These are phyloP conservation scores for Gorsachius goisagi DNA, from an alignment of 2,113 vertebrate genomes.

Conservation along the genomic window DNA sequence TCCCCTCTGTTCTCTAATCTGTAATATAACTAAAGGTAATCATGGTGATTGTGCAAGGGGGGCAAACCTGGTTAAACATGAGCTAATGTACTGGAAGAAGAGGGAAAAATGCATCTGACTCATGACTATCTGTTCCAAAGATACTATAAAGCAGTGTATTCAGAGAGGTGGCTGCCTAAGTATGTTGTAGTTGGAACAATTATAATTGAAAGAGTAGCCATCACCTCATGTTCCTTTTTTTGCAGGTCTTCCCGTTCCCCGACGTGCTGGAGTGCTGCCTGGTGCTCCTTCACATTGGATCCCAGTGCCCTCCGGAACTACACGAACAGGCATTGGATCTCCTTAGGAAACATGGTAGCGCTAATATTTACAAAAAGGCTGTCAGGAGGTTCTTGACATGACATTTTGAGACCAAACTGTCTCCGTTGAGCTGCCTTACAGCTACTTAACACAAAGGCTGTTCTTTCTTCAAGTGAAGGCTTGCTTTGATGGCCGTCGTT, in stretches of 20 bases:
- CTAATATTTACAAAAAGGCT: slow-evolving; percentile 34
- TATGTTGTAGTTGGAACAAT: not conserved
- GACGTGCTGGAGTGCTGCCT: slow-evolving; percentile 92
- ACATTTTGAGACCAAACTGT: not conserved
- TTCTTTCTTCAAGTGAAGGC: not conserved
- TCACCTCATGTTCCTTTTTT: not conserved
- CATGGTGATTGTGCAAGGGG: not conserved
- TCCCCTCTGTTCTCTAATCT: not conserved
- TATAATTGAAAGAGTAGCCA: not conserved
- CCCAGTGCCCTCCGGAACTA: slow-evolving; percentile 52
- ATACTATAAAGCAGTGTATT: not conserved
- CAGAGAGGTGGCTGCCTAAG: not conserved
- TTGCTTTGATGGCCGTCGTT: not conserved
- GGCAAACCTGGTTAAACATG: not conserved
- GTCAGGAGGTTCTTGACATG: slow-evolving; percentile 57
- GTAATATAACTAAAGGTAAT: not conserved
- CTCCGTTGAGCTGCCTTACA: not conserved
- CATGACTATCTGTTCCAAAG: not conserved
- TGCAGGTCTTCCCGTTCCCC: slow-evolving; percentile 83
- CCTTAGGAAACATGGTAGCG: slow-evolving; percentile 67
- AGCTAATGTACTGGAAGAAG: not conserved
- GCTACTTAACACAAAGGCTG: not conserved
- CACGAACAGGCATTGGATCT: slow-evolving; percentile 71
- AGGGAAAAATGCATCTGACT: not conserved
- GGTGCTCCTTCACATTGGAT: slow-evolving; percentile 78